Evolutionary conservation across 2,797 vertebrate species (phyloP).

Genomic region (Chromis chromis): DNA sequence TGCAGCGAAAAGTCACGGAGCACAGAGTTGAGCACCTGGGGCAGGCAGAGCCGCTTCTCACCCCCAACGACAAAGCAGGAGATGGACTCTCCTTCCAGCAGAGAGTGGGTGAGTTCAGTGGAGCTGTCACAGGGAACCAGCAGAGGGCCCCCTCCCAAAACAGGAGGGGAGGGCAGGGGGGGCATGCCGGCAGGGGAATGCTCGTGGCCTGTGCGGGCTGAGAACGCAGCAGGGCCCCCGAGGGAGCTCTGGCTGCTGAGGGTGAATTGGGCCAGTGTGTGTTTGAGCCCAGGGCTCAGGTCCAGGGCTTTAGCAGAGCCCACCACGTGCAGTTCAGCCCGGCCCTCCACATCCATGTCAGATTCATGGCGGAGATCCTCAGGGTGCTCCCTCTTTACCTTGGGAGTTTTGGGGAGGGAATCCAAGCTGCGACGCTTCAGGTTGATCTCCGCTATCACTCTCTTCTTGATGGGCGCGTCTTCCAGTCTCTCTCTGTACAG

Average conservation of each 20-base stretch:
- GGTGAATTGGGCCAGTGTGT: slow-evolving; percentile 97
- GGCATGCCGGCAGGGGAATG: slow-evolving; percentile 87
- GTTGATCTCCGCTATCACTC: slow-evolving; percentile 91
- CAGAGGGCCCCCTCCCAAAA: slow-evolving; percentile 92
- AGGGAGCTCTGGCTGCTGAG: slow-evolving; percentile 98
- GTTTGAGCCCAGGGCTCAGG: slow-evolving; percentile 96
- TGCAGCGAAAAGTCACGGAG: slow-evolving; percentile 97
- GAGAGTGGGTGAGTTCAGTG: slow-evolving; percentile 95
- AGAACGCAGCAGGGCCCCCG: slow-evolving; percentile 97
- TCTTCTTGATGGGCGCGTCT: slow-evolving; percentile 90
- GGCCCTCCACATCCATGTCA: slow-evolving; percentile 82
- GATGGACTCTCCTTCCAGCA: slow-evolving; percentile 96
- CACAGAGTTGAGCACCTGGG: slow-evolving; percentile 97
- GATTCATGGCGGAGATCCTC: slow-evolving; percentile 80
- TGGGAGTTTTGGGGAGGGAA: slow-evolving; percentile 84
- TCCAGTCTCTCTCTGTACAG: slow-evolving; percentile 86
- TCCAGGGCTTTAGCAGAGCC: slow-evolving; percentile 89
- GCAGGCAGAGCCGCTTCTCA: slow-evolving; percentile 97
- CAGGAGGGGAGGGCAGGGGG: slow-evolving; percentile 91
- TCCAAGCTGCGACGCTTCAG: slow-evolving; percentile 87
- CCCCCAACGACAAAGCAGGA: slow-evolving; percentile 98
- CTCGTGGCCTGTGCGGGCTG: slow-evolving; percentile 92
- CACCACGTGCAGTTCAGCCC: slow-evolving; percentile 81
- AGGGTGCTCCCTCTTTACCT: slow-evolving; percentile 92
- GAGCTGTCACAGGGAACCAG: slow-evolving; percentile 97